Percentiles rank a stretch among this genome's conserved stretches.
These are phyloP conservation scores for Cryptotermes secundus DNA, from an alignment of 1,140 invertebrate genomes.

Conservation along the genomic window DNA sequence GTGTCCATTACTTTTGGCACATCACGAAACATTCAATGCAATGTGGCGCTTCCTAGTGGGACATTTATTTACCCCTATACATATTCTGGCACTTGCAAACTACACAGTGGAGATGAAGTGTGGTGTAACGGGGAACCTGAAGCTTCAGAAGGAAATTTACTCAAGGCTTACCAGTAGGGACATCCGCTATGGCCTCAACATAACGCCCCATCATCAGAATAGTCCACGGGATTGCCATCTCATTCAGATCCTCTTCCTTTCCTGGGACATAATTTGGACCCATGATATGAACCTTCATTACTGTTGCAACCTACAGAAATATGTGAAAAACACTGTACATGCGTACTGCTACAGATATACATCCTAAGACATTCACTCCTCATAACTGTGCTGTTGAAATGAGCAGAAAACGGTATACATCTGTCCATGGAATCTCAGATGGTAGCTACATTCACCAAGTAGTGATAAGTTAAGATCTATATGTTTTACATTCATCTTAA, in stretches of 20 bases:
- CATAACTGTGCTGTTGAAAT: no score
- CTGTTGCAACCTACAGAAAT: conserved; percentile 32
- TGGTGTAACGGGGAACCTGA: not conserved
- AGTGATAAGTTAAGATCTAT: no score
- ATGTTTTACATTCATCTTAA: no score
- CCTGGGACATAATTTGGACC: conserved; percentile 97
- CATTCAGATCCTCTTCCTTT: conserved; percentile 98
- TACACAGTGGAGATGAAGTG: not conserved
- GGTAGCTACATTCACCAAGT: no score
- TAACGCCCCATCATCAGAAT: conserved; percentile 99
- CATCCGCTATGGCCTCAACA: conserved; percentile 98
- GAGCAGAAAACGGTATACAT: no score
- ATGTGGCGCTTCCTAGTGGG: not conserved
- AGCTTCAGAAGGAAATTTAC: not conserved
- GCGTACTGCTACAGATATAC: no score
- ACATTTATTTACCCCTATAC: not conserved
- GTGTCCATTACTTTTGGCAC: conserved; percentile 24
- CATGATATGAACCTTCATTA: conserved; percentile 90
- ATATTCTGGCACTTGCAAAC: no score
- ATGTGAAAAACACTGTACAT: no score
- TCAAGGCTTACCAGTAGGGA: conserved; percentile 77
- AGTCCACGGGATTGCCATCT: conserved; percentile 98
- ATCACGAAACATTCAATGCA: not conserved
- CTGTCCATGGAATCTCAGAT: no score
- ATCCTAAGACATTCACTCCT: no score